These are phyloP conservation scores for Cydia splendana DNA, from an alignment of 1,140 invertebrate species.

Conservation along the genomic window DNA sequence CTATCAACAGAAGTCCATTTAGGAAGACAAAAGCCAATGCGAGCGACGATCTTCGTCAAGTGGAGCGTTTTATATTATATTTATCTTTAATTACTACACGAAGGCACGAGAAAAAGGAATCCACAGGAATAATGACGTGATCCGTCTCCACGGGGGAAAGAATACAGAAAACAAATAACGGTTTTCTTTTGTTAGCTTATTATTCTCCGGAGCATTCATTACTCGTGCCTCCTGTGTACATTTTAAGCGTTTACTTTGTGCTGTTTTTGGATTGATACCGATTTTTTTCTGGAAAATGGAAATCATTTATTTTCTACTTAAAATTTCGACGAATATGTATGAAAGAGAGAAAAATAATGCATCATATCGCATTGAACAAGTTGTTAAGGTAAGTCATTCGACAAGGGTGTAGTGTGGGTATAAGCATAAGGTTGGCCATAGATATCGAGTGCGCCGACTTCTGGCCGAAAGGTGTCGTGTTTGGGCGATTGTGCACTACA, in stretches of 20 bases:
- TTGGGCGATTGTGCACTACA: too few relatives aligned
- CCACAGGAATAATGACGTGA: slow-evolving; percentile 71
- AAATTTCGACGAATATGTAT: neutral
- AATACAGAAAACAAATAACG: slow-evolving; percentile 74
- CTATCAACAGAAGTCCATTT: slow-evolving; percentile 75
- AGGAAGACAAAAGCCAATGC: slow-evolving; percentile 67
- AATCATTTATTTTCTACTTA: neutral
- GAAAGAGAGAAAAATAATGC: slow-evolving; percentile 43
- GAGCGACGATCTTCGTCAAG: slow-evolving; percentile 62
- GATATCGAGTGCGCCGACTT: too few relatives aligned
- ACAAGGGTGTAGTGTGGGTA: too few relatives aligned
- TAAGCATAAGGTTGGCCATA: too few relatives aligned
- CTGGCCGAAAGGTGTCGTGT: too few relatives aligned
- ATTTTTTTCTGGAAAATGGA: slow-evolving; percentile 4
- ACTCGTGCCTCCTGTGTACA: slow-evolving; percentile 51
- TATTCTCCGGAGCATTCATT: slow-evolving; percentile 75
- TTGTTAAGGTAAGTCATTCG: too few relatives aligned
- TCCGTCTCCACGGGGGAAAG: slow-evolving; percentile 62
- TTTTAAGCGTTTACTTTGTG: slow-evolving; percentile 43
- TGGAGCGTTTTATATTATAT: slow-evolving; percentile 77
- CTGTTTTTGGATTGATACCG: slow-evolving; percentile 34
- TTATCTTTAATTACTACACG: slow-evolving; percentile 79
- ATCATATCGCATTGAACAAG: neutral
- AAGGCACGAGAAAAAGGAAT: slow-evolving; percentile 55
- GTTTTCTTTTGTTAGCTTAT: slow-evolving; percentile 79